A percentile compares a stretch with the other conserved stretches of the same genome.
Evolutionary conservation across 2,113 vertebrate genomes (phyloP).

Genomic region (Pampusana beccarii): DNA sequence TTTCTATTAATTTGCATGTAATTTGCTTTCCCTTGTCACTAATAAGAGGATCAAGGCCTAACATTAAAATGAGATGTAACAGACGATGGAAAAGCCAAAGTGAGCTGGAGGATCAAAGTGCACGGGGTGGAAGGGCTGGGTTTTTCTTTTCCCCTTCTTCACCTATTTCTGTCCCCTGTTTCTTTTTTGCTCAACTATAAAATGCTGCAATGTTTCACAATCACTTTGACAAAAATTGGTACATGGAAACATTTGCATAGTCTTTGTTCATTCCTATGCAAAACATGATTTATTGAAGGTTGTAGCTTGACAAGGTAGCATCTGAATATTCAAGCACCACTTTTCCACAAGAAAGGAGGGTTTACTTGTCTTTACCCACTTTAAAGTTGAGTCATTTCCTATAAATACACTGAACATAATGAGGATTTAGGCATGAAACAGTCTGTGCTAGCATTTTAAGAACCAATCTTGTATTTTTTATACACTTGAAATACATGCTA

Average conservation of each 20-base stretch:
- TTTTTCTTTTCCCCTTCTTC: not conserved
- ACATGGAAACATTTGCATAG: not conserved
- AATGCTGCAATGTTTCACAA: not conserved
- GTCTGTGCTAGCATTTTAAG: conserved; percentile 12
- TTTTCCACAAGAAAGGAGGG: not conserved
- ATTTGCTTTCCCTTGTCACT: not conserved
- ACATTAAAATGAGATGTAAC: not conserved
- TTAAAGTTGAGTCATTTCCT: conserved; percentile 36
- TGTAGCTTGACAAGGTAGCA: not conserved
- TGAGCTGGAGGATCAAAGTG: not conserved
- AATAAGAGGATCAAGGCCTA: not conserved
- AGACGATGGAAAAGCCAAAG: not conserved
- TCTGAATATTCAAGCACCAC: not conserved
- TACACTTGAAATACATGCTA: conserved; percentile 40
- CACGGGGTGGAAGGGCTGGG: not conserved
- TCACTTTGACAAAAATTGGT: not conserved
- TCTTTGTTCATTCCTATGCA: not conserved
- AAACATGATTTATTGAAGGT: not conserved
- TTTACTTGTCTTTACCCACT: not conserved
- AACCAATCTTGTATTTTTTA: not conserved
- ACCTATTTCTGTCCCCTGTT: not conserved
- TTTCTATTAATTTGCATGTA: not conserved
- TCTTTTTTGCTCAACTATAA: not conserved
- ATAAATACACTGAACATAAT: conserved; percentile 32
- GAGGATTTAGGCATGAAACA: conserved; percentile 46